Evolutionary conservation across 2,888 invertebrate species (phyloP).

Genomic region (Melikaiella ostensackeni): DNA sequence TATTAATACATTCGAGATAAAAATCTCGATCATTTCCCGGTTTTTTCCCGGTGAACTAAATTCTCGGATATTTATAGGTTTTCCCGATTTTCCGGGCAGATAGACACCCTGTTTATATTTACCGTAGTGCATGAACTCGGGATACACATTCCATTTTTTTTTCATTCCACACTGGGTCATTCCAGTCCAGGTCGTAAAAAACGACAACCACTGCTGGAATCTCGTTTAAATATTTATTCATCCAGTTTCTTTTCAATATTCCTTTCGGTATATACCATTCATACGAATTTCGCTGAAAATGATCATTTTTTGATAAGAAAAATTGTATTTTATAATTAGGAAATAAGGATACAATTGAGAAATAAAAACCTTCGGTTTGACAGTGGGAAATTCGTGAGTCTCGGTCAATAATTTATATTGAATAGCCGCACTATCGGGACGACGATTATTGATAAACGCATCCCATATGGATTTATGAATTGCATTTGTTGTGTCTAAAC

Average conservation of each 20-base stretch:
- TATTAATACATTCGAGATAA: too few species aligned
- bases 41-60: too few species aligned
- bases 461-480: slow-evolving; percentile 96
- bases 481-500: slow-evolving; percentile 92
- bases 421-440: slow-evolving; percentile 89
- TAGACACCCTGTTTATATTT: slow-evolving; percentile 52
- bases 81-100: too few species aligned
- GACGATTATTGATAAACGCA: slow-evolving; percentile 89
- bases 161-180: slow-evolving; percentile 95
- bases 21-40: too few species aligned
- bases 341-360: not conserved
- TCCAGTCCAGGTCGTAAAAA: slow-evolving; percentile 99
- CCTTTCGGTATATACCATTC: slow-evolving; percentile 98
- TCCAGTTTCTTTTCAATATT: slow-evolving; percentile 96
- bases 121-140: slow-evolving; percentile 88
- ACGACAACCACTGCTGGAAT: slow-evolving; percentile 96
- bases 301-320: not conserved
- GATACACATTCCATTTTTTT: slow-evolving; percentile 96
- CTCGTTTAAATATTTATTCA: slow-evolving; percentile 92
- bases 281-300: slow-evolving; percentile 86
- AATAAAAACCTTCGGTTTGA: slow-evolving; percentile 83
- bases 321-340: not conserved
- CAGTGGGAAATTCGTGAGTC: slow-evolving; percentile 92
- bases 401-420: slow-evolving; percentile 89
- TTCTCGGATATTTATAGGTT: too few species aligned